These are phyloP conservation scores for Coracopsis vasa DNA, from an alignment of 2,113 vertebrate species.

Conservation along the genomic window DNA sequence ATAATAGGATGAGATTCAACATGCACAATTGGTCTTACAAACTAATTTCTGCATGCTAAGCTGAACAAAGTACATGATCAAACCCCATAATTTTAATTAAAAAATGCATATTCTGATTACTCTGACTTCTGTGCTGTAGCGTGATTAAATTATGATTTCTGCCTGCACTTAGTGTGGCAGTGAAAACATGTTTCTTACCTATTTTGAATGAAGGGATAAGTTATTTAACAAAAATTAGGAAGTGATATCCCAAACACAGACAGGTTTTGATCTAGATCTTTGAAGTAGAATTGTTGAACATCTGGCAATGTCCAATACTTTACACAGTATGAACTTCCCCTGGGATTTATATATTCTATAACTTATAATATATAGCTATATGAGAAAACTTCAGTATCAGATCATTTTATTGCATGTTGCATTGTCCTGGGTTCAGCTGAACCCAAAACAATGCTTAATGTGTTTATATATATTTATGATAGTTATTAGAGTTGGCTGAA, in stretches of 20 bases:
- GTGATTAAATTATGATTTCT: neutral
- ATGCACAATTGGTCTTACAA: neutral
- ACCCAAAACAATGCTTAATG: neutral
- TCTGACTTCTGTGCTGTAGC: neutral
- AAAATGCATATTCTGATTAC: neutral
- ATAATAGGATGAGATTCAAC: neutral
- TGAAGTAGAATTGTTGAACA: neutral
- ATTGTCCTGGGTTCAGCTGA: neutral
- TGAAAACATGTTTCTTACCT: neutral
- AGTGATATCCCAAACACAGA: neutral
- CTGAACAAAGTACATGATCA: neutral
- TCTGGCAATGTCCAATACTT: neutral
- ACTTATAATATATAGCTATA: neutral
- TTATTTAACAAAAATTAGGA: neutral
- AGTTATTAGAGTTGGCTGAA: fast-evolving
- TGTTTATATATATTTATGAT: neutral
- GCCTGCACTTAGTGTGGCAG: neutral
- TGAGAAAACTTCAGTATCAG: neutral
- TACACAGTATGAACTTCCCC: neutral
- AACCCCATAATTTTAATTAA: neutral
- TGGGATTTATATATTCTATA: neutral
- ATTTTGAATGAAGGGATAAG: neutral
- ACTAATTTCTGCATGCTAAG: neutral
- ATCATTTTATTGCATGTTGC: neutral
- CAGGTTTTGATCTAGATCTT: neutral